Evolutionary conservation across 1,140 invertebrate genomes (phyloP).

Genomic region (Neodiprion virginianus): DNA sequence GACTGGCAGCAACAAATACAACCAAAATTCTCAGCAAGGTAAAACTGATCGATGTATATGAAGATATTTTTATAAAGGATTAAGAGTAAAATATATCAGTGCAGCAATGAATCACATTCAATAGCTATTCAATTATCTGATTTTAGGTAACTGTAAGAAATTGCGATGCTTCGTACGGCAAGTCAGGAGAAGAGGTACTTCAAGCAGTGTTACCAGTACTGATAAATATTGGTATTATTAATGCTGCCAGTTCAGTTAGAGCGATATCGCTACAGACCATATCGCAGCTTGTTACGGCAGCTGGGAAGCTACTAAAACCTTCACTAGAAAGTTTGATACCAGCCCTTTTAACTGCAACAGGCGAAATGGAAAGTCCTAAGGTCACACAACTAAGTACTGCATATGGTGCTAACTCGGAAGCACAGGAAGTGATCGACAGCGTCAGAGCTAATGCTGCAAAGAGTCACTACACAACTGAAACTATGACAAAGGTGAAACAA

Average conservation of each 20-base stretch:
- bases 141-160: constrained; percentile 3
- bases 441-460: constrained; percentile 79
- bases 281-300: constrained; percentile 81
- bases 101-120: constrained; percentile 15
- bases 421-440: constrained; percentile 78
- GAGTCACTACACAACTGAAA: constrained; percentile 87
- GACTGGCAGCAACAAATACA: constrained; percentile 79
- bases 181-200: constrained; percentile 79
- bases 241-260: constrained; percentile 81
- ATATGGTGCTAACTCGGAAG: constrained; percentile 69
- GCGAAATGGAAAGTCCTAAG: constrained; percentile 81
- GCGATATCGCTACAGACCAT: constrained; percentile 83
- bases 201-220: constrained; percentile 81
- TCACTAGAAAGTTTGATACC: constrained; percentile 83
- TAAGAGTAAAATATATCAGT: constrained; percentile 12
- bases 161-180: constrained; percentile 78
- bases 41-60: constrained; percentile 33
- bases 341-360: constrained; percentile 82
- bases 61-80: constrained; percentile 21
- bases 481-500: constrained; percentile 75
- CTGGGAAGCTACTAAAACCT: constrained; percentile 78
- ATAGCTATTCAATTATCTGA: constrained; percentile 9
- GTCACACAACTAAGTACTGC: constrained; percentile 81
- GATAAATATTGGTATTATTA: constrained; percentile 79
- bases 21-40: constrained; percentile 82